These are phyloP conservation scores for Apamea sordens DNA, from an alignment of 2,888 invertebrate genomes.

Conservation along the genomic window DNA sequence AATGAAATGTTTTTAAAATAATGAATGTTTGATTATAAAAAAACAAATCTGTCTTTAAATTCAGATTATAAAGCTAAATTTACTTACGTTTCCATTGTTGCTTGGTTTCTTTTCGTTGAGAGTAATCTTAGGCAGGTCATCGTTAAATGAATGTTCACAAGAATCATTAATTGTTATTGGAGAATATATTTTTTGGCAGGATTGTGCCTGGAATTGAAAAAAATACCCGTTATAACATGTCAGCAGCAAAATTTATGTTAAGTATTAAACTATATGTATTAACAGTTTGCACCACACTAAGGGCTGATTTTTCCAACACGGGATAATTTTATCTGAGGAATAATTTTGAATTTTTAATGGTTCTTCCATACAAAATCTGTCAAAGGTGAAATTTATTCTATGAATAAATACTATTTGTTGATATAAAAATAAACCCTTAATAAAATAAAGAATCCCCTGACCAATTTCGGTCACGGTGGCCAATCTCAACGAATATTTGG, in stretches of 20 bases:
- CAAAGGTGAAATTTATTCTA: too few species aligned
- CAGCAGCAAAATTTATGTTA: background rate
- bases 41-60: background rate
- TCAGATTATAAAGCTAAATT: background rate
- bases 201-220: conserved; percentile 54
- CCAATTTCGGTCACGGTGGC: too few species aligned
- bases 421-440: too few species aligned
- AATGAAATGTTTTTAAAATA: background rate
- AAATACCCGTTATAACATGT: background rate
- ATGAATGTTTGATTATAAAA: background rate
- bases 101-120: conserved; percentile 74
- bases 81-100: conserved; percentile 82
- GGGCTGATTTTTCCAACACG: too few species aligned
- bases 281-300: background rate
- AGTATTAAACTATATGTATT: background rate
- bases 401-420: too few species aligned
- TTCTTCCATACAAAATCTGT: too few species aligned
- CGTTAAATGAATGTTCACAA: conserved; percentile 68
- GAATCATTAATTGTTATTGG: conserved; percentile 82
- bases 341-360: too few species aligned
- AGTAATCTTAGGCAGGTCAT: conserved; percentile 67
- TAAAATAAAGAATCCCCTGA: too few species aligned
- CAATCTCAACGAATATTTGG: too few species aligned
- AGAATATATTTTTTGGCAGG: conserved; percentile 75
- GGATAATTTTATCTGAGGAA: too few species aligned